Percentiles rank a stretch among this genome's conserved stretches.
Conservation (phyloP, 2,797 vertebrate species). For the Gorsachius magnificus region DNA sequence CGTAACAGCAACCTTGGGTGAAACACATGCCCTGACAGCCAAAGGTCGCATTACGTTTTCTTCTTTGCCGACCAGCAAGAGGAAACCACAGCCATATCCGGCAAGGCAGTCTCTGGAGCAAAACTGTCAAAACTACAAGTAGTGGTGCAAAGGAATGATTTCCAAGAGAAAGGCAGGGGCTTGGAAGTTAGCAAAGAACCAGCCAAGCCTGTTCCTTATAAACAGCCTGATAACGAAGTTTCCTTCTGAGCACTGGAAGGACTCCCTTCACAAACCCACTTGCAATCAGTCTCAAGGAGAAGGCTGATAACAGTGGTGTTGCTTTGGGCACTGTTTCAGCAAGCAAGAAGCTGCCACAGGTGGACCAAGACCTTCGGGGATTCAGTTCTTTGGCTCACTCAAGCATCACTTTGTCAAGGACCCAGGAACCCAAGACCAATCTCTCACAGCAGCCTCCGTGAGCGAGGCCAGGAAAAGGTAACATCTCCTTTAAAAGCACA, state of each 20-base stretch:
- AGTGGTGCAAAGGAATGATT: neutral
- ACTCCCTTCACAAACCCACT: neutral
- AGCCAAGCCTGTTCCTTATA: neutral
- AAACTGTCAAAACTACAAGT: neutral
- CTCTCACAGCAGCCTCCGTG: neutral
- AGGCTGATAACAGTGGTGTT: neutral
- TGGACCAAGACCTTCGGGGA: constrained; percentile 7
- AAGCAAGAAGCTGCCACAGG: neutral
- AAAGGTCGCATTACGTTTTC: neutral
- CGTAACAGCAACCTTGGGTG: neutral
- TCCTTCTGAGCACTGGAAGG: neutral
- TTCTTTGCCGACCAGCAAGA: neutral
- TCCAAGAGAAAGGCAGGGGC: neutral
- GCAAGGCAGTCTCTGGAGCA: neutral
- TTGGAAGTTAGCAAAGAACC: constrained; percentile 12
- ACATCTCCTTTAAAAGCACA: neutral
- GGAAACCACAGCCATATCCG: neutral
- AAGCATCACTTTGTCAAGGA: neutral
- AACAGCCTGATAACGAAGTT: neutral
- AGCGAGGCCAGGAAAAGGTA: neutral
- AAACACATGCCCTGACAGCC: neutral
- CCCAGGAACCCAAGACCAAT: neutral
- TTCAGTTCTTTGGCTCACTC: neutral
- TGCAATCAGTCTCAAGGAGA: neutral
- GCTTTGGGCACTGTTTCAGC: constrained; percentile 33